A percentile compares a stretch with the other conserved stretches of the same genome.
Evolutionary conservation across 2,797 vertebrate species (phyloP).

Genomic region (Chaetophractus vellerosus): DNA sequence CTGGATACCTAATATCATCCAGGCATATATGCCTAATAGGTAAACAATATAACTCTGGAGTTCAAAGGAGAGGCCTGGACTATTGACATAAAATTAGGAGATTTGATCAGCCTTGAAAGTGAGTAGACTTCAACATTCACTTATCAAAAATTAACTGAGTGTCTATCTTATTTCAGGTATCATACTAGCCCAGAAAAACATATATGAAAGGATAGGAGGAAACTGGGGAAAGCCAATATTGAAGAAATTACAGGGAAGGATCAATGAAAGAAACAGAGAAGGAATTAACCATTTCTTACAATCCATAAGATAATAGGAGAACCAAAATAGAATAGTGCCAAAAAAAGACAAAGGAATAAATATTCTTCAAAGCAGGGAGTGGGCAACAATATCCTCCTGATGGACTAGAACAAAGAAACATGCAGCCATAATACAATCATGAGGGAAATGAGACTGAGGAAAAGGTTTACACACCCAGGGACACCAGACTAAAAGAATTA

Average conservation of each 20-base stretch:
- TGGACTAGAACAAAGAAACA: background rate
- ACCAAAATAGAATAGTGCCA: background rate
- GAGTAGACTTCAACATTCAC: background rate
- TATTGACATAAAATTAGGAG: background rate
- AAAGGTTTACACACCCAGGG: background rate
- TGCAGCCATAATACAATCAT: background rate
- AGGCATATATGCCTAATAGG: background rate
- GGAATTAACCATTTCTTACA: background rate
- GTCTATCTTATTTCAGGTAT: background rate
- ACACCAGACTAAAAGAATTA: background rate
- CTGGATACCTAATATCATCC: background rate
- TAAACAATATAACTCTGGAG: conserved; percentile 7
- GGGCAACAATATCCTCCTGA: background rate
- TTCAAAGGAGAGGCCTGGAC: background rate
- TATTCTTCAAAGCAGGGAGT: background rate
- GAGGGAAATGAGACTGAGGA: background rate
- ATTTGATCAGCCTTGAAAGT: background rate
- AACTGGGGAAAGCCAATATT: background rate
- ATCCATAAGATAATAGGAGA: background rate
- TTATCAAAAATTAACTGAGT: background rate
- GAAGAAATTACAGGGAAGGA: background rate
- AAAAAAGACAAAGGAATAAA: conserved; percentile 45
- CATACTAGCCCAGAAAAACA: background rate
- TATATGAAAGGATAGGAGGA: conserved; percentile 21
- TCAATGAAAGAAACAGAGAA: background rate